A percentile compares a stretch with the other conserved stretches of the same genome.
Conservation (phyloP, 1,140 invertebrate genomes). For the Halictus rubicundus region DNA sequence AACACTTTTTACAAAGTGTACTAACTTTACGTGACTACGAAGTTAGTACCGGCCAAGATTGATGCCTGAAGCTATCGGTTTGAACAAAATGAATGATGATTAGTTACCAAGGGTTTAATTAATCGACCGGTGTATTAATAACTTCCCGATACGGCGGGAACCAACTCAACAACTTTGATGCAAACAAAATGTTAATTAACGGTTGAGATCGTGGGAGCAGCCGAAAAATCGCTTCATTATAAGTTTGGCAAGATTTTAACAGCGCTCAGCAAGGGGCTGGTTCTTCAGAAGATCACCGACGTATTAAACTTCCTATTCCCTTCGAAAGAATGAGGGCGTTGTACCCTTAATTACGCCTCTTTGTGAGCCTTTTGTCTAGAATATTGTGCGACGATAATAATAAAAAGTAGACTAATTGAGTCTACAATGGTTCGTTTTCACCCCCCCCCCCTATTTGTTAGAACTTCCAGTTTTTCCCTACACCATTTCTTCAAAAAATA, state of each 20-base stretch:
- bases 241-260: constrained; percentile 65
- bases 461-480: no score
- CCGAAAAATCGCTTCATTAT: constrained; percentile 70
- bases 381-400: no score
- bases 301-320: constrained; percentile 35
- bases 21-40: no score
- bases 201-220: constrained; percentile 8
- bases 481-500: no score
- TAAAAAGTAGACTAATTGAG: no score
- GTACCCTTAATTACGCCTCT: neutral
- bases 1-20: no score
- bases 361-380: neutral
- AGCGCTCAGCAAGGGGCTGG: constrained; percentile 21
- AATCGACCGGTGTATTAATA: constrained; percentile 56
- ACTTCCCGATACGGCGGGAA: constrained; percentile 41
- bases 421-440: no score
- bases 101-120: constrained; percentile 35
- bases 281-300: constrained; percentile 35
- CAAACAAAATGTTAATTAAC: constrained; percentile 72
- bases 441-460: no score
- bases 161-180: constrained; percentile 52
- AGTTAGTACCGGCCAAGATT: no score
- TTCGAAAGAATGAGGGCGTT: constrained; percentile 16
- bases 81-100: constrained; percentile 10
- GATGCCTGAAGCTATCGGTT: no score